Evolutionary conservation across 2,888 invertebrate species (phyloP).

Genomic region (Phragmatobia fuliginosa): DNA sequence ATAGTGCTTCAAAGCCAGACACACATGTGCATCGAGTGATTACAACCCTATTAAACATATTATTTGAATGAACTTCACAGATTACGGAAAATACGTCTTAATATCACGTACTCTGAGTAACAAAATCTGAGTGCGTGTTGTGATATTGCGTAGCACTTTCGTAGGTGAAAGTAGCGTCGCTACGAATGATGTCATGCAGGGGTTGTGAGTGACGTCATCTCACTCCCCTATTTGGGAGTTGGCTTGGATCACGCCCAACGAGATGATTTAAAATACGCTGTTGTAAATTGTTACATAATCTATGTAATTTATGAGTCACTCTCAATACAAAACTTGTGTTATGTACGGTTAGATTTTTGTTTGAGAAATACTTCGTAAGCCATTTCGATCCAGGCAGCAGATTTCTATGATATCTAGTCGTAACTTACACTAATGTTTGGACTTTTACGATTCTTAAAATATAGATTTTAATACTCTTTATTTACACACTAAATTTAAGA

Average conservation of each 20-base stretch:
- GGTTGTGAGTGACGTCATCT: constrained; percentile 72
- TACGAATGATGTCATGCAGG: constrained; percentile 75
- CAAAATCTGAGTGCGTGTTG: constrained; percentile 33
- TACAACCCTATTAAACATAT: neutral
- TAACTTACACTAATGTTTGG: neutral
- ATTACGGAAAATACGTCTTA: constrained; percentile 10
- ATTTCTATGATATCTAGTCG: neutral
- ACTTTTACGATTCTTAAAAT: neutral
- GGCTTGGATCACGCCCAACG: constrained; percentile 73
- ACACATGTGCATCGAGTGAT: no score
- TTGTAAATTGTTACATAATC: constrained; percentile 29
- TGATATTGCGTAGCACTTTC: constrained; percentile 42
- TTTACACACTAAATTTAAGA: no score
- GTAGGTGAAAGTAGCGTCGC: constrained; percentile 35
- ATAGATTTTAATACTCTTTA: no score
- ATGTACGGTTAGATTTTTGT: neutral
- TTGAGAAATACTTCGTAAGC: neutral
- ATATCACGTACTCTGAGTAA: constrained; percentile 21
- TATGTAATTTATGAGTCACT: constrained; percentile 16
- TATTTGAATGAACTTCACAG: neutral
- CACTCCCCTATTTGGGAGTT: constrained; percentile 59
- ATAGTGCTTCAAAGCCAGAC: no score
- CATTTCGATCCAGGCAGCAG: neutral
- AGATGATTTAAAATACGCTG: constrained; percentile 42
- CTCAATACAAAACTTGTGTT: constrained; percentile 3